phyloP scores from a whole-genome alignment of 2,113 vertebrate species.

The Dolichotis patagonum region DNA sequence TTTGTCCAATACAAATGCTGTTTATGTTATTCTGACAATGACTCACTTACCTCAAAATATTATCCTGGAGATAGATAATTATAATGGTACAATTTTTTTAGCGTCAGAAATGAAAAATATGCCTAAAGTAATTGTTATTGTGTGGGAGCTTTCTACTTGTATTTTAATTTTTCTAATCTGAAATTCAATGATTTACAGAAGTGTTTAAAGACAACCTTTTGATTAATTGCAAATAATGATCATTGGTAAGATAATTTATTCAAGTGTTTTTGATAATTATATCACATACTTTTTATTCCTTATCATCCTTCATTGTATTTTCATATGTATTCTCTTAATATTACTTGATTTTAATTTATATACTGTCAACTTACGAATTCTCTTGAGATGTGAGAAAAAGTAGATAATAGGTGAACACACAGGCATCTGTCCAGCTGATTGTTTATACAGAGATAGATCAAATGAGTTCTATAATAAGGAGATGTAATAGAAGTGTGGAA shows the following conservation, averaged over 20 bases:
- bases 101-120: constrained; percentile 77
- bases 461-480: not conserved
- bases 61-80: constrained; percentile 76
- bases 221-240: not conserved
- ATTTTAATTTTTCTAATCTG: not conserved
- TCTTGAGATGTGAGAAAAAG: not conserved
- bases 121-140: constrained; percentile 70
- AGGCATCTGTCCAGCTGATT: too few species aligned
- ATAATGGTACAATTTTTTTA: constrained; percentile 58
- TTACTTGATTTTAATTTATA: not conserved
- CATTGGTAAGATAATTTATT: not conserved
- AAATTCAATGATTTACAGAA: not conserved
- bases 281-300: not conserved
- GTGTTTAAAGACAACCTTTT: not conserved
- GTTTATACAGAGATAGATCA: not conserved
- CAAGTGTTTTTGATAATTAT: not conserved
- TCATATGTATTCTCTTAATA: not conserved
- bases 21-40: constrained; percentile 81
- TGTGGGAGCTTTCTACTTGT: not conserved
- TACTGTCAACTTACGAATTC: not conserved
- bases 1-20: constrained; percentile 84
- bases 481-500: not conserved
- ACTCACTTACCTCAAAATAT: constrained; percentile 82
- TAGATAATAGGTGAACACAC: not conserved
- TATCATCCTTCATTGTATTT: not conserved